Conservation (phyloP, 1,140 invertebrate genomes). For the Argopecten irradians region DNA sequence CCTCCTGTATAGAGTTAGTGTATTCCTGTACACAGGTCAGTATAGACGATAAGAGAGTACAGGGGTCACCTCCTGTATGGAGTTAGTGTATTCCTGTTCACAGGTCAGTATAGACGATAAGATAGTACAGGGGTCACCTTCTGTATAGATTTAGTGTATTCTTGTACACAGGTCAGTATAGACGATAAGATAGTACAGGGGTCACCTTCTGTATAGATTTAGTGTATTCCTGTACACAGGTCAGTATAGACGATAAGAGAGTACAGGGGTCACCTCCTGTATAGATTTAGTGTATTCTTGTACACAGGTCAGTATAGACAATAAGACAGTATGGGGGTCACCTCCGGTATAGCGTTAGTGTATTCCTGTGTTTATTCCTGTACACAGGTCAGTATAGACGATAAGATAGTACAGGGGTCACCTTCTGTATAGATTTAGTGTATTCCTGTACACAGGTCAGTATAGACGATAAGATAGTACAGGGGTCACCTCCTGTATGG, state of each 20-base stretch:
- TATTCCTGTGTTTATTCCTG: no score
- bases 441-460: conserved; percentile 86
- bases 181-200: no score
- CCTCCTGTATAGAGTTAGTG: no score
- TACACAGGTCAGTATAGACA: conserved; percentile 81
- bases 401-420: conserved; percentile 84
- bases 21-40: no score
- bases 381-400: no score
- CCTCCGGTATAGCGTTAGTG: no score
- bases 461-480: no score
- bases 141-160: conserved; percentile 85
- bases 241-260: conserved; percentile 84
- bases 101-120: conserved; percentile 86
- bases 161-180: conserved; percentile 87
- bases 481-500: no score
- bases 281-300: conserved; percentile 87
- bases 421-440: conserved; percentile 85
- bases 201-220: conserved; percentile 87
- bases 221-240: conserved; percentile 84
- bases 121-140: no score
- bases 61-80: conserved; percentile 86
- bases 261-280: conserved; percentile 85
- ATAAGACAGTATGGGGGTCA: no score
- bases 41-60: no score
- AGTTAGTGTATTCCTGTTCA: conserved; percentile 85